Percentiles rank a stretch among this genome's conserved stretches.
Conservation (phyloP, 2,888 invertebrate genomes). For the Torymus texanus region DNA sequence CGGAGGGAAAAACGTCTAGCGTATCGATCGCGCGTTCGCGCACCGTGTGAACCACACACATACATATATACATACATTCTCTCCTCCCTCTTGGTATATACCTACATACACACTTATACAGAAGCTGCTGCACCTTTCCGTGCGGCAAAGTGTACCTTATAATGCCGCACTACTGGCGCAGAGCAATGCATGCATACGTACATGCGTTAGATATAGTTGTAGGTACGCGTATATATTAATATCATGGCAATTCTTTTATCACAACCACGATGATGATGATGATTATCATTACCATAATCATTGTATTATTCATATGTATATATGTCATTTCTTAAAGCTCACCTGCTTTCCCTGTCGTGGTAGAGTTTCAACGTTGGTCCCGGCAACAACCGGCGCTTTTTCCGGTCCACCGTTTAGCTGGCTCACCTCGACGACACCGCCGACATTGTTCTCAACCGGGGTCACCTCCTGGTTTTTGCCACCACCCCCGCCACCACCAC, state of each 20-base stretch:
- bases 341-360: conserved; percentile 79
- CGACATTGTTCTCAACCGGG: conserved; percentile 58
- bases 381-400: conserved; percentile 79
- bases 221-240: too few species aligned
- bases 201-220: too few species aligned
- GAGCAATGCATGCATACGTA: too few species aligned
- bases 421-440: conserved; percentile 68
- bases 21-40: not conserved
- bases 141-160: too few species aligned
- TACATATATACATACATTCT: too few species aligned
- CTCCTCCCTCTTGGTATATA: too few species aligned
- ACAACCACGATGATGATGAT: too few species aligned
- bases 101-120: too few species aligned
- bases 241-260: too few species aligned
- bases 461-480: conserved; percentile 69
- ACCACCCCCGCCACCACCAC: conserved; percentile 63
- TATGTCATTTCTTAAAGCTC: conserved; percentile 52
- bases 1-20: not conserved
- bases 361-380: conserved; percentile 79
- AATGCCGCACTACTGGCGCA: too few species aligned
- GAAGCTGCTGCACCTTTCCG: too few species aligned
- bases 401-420: conserved; percentile 76
- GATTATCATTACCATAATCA: not conserved
- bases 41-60: not conserved
- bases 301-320: too few species aligned